A percentile compares a stretch with the other conserved stretches of the same genome.
These are phyloP conservation scores for Megalopta genalis DNA, from an alignment of 1,140 invertebrate genomes.

Conservation along the genomic window DNA sequence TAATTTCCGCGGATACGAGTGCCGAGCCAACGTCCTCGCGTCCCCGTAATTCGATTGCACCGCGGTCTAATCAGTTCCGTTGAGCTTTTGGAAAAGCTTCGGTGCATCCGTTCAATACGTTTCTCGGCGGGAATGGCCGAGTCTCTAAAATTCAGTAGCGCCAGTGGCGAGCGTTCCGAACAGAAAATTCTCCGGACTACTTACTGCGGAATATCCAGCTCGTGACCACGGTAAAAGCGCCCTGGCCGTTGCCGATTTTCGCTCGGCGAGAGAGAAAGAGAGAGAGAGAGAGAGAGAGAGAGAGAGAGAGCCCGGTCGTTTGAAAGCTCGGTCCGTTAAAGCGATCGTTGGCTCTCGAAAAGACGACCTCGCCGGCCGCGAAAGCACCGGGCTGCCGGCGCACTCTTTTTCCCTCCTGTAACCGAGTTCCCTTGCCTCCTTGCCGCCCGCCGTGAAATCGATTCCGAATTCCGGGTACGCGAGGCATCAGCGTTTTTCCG, in stretches of 20 bases:
- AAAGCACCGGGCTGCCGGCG: neutral
- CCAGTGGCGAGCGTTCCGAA: neutral
- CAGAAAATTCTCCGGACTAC: slow-evolving; percentile 24
- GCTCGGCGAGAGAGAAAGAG: neutral
- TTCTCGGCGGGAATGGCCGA: neutral
- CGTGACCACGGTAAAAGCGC: slow-evolving; percentile 34
- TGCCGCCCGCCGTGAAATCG: slow-evolving; percentile 12
- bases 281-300: too few relatives aligned
- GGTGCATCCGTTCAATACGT: neutral
- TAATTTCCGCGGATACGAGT: too few relatives aligned
- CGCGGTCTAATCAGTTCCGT: too few relatives aligned
- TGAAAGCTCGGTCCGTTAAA: slow-evolving; percentile 30
- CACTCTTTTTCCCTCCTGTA: slow-evolving; percentile 6
- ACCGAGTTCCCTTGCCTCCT: slow-evolving; percentile 8
- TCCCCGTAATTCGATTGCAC: too few relatives aligned
- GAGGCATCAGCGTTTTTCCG: slow-evolving; percentile 34
- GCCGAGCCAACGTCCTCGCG: too few relatives aligned
- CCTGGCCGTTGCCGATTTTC: neutral
- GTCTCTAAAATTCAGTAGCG: neutral
- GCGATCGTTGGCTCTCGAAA: slow-evolving; percentile 35
- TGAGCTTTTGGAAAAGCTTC: neutral
- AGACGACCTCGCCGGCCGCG: slow-evolving; percentile 1
- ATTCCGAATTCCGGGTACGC: slow-evolving; percentile 25
- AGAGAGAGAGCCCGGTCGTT: neutral
- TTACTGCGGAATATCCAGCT: slow-evolving; percentile 30